phyloP scores from a whole-genome alignment of 2,113 vertebrate species.

The Piprites chloris region DNA sequence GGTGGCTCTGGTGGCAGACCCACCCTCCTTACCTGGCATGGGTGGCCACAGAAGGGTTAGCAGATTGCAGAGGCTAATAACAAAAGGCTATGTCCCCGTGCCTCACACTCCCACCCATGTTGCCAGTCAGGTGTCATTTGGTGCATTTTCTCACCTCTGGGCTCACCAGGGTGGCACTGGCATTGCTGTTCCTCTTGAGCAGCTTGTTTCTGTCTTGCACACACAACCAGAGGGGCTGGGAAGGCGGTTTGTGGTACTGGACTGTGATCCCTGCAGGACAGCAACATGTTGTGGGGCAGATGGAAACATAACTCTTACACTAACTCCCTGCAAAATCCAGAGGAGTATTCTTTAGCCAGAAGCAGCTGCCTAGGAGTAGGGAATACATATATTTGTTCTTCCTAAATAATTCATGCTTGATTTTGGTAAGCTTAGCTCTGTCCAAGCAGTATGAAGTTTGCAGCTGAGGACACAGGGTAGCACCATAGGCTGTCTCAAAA shows the following conservation, averaged over 20 bases:
- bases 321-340: neutral
- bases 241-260: neutral
- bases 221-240: neutral
- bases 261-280: neutral
- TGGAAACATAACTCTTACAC: neutral
- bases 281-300: neutral
- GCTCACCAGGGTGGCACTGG: neutral
- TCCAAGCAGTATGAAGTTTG: neutral
- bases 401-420: neutral
- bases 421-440: neutral
- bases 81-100: rapidly evolving
- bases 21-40: neutral
- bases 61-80: neutral
- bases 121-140: rapidly evolving
- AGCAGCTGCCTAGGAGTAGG: neutral
- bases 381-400: neutral
- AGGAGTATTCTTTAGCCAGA: neutral
- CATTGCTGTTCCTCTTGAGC: neutral
- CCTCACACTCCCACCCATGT: rapidly evolving
- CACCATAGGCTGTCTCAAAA: neutral
- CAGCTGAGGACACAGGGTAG: neutral
- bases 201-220: neutral
- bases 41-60: neutral
- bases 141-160: neutral
- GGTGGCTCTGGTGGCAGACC: neutral